Percentiles rank a stretch among this genome's conserved stretches.
These are phyloP conservation scores for Orchestes rusci DNA, from an alignment of 2,888 invertebrate species.

Conservation along the genomic window DNA sequence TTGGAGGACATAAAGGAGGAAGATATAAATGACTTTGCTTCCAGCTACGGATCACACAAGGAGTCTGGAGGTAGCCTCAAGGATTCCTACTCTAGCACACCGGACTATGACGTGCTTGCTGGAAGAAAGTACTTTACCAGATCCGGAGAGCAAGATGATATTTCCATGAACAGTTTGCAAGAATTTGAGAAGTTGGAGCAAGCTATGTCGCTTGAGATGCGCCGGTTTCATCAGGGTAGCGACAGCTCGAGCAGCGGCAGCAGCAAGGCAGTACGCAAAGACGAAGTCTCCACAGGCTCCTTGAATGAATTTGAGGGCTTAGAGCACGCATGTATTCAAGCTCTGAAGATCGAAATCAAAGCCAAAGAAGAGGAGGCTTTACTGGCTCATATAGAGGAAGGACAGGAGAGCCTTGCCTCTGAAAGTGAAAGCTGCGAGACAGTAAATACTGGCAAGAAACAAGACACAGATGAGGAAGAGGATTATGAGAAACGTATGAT, in stretches of 20 bases:
- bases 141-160: constrained; percentile 82
- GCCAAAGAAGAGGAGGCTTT: constrained; percentile 81
- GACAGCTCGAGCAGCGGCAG: constrained; percentile 80
- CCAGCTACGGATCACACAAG: constrained; percentile 68
- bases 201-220: constrained; percentile 73
- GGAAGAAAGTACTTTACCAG: constrained; percentile 76
- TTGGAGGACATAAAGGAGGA: constrained; percentile 90
- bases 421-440: constrained; percentile 55
- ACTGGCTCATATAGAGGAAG: constrained; percentile 51
- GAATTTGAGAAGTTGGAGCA: constrained; percentile 91
- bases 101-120: constrained; percentile 81
- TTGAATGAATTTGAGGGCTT: constrained; percentile 89
- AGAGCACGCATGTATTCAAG: constrained; percentile 81
- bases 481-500: constrained; percentile 60
- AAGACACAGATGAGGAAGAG: constrained; percentile 48
- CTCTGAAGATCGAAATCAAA: constrained; percentile 71
- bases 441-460: constrained; percentile 54
- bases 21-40: constrained; percentile 76
- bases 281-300: constrained; percentile 80
- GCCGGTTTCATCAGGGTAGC: constrained; percentile 59
- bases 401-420: constrained; percentile 48
- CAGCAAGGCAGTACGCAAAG: constrained; percentile 66
- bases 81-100: constrained; percentile 85
- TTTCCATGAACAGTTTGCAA: constrained; percentile 86
- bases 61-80: constrained; percentile 78